Evolutionary conservation across 1,140 invertebrate species (phyloP).

Genomic region (Papilio polyxenes): DNA sequence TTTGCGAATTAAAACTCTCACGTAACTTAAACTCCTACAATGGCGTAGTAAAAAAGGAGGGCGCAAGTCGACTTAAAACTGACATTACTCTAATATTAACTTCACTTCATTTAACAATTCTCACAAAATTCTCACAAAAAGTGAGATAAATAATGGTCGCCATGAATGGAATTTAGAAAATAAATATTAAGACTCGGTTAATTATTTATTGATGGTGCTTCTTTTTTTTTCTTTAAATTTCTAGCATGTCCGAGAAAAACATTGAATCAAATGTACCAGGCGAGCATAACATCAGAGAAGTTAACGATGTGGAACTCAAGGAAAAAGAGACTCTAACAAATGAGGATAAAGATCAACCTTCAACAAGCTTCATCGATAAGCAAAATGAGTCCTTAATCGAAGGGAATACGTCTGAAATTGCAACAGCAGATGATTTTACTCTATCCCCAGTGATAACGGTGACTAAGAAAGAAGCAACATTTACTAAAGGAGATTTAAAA

Average conservation of each 20-base stretch:
- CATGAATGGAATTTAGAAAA: too few relatives aligned
- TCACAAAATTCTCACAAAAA: too few relatives aligned
- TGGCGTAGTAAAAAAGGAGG: too few relatives aligned
- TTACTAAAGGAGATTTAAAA: slow-evolving; percentile 65
- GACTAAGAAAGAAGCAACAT: slow-evolving; percentile 60
- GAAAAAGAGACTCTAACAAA: background rate
- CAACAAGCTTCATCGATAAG: background rate
- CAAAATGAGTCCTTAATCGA: background rate
- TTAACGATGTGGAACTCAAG: background rate
- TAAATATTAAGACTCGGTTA: too few relatives aligned
- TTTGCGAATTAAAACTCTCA: too few relatives aligned
- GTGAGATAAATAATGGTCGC: too few relatives aligned
- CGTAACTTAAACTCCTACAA: too few relatives aligned
- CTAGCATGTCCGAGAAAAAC: slow-evolving; percentile 36
- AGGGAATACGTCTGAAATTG: slow-evolving; percentile 17
- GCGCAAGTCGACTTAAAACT: too few relatives aligned
- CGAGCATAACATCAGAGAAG: slow-evolving; percentile 53
- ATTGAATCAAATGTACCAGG: slow-evolving; percentile 60
- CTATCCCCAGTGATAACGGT: slow-evolving; percentile 62
- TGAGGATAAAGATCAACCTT: slow-evolving; percentile 31
- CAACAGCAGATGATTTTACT: slow-evolving; percentile 45
- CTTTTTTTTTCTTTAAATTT: background rate
- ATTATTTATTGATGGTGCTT: too few relatives aligned
- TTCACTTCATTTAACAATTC: too few relatives aligned
- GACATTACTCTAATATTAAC: too few relatives aligned